Evolutionary conservation across 1,140 invertebrate species (phyloP).

Genomic region (Drosophila orosa): DNA sequence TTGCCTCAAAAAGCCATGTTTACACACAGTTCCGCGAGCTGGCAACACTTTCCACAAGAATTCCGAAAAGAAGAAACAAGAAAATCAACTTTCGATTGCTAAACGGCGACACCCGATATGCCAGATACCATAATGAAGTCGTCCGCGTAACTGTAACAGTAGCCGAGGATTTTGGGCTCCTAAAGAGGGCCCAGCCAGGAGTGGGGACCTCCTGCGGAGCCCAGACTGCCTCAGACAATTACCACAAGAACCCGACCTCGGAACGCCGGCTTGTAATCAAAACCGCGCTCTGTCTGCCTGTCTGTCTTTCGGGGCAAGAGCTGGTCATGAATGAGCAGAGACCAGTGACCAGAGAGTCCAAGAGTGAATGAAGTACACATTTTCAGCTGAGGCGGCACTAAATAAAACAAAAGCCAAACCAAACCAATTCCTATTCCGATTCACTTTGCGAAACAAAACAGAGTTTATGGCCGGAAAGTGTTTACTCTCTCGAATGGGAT

Average conservation of each 20-base stretch:
- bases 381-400: conserved; percentile 56
- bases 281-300: conserved; percentile 30
- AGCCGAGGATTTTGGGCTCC: conserved; percentile 63
- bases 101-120: conserved; percentile 43
- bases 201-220: conserved; percentile 21
- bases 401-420: conserved; percentile 36
- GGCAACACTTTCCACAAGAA: conserved; percentile 78
- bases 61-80: conserved; percentile 59
- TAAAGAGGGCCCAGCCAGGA: conserved; percentile 1
- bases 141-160: conserved; percentile 72
- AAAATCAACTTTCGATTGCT: conserved; percentile 77
- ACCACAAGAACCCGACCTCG: conserved; percentile 51
- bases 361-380: conserved; percentile 43
- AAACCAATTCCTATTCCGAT: conserved; percentile 62
- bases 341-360: conserved; percentile 2
- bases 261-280: conserved; percentile 54
- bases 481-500: conserved; percentile 34
- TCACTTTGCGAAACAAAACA: conserved; percentile 44
- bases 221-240: conserved; percentile 55
- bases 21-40: conserved; percentile 32
- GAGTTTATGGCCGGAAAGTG: conserved; percentile 58
- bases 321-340: conserved; percentile 62
- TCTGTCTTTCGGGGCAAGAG: background rate
- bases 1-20: conserved; percentile 41
- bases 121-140: conserved; percentile 57